Conservation (phyloP, 2,888 invertebrate genomes). For the Agriotes lineatus region DNA sequence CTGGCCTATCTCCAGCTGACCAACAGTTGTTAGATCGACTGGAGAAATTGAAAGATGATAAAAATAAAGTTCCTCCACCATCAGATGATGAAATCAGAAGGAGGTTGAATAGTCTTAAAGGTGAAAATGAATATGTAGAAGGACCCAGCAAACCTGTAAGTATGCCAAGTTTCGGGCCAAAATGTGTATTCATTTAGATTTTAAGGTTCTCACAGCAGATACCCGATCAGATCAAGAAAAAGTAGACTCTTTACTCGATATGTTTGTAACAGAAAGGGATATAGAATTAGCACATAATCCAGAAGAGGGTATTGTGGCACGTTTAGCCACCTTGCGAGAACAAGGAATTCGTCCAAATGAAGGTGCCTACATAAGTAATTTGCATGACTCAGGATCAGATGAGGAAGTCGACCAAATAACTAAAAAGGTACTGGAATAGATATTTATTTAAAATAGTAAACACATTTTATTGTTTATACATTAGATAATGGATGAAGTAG, state of each 20-base stretch:
- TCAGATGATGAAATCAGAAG: constrained; percentile 75
- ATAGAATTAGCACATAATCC: constrained; percentile 66
- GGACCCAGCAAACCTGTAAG: constrained; percentile 59
- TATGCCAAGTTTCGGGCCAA: constrained; percentile 12
- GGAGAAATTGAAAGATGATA: constrained; percentile 75
- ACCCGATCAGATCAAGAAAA: constrained; percentile 78
- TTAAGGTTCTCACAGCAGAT: constrained; percentile 69
- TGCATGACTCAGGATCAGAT: constrained; percentile 62
- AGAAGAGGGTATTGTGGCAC: constrained; percentile 68
- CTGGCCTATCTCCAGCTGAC: constrained; percentile 69
- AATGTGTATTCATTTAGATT: constrained; percentile 25
- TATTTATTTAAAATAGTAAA: neutral
- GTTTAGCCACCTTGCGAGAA: constrained; percentile 69
- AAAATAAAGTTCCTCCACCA: constrained; percentile 65
- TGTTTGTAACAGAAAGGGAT: constrained; percentile 67
- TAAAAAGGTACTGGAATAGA: constrained; percentile 57
- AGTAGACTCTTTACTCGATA: constrained; percentile 75
- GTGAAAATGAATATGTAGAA: constrained; percentile 65
- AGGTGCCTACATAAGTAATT: constrained; percentile 59
- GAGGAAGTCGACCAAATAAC: constrained; percentile 64
- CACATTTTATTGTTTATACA: too few relatives aligned
- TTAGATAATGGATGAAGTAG: constrained; percentile 67
- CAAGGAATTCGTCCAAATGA: constrained; percentile 63
- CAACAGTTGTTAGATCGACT: constrained; percentile 76
- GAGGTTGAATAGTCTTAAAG: constrained; percentile 77